Evolutionary conservation across 2,888 invertebrate genomes (phyloP), one percentile per base, ranked within the genome.

Genomic region (Lasioglossum malachurum): DNA sequence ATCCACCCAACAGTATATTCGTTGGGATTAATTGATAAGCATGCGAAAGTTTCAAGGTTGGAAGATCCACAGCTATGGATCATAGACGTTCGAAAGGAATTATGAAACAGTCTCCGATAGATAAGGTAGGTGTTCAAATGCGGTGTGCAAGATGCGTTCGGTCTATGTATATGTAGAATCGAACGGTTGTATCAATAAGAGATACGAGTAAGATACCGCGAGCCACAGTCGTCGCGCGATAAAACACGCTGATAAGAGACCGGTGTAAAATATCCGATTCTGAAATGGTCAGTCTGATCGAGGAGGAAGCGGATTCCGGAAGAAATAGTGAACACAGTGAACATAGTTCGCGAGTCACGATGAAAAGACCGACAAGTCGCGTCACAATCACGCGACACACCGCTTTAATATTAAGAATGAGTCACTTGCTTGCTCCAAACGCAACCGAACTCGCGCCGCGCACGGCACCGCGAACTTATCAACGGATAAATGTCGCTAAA

Each of bases 401-500:
- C 87, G 44, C 75, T 87, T 87, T 81, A 87, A 87, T 78, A 83
- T 87, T 83, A 76, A 87, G 83, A 87, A 69, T 87, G 87, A 87
- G 69, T 87, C 87, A 87, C 53, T 14, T 44, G 14, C 44, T 53
- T 44, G 27, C 46, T 81, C 76, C 74, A 81, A 87, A 78, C 73
- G 73, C 53, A 76, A 75, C 67, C 80, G 49, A 76, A 73, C 76
- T 38, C 64, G 23, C 19, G 16, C 16, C 41, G 38, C 0, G 38
- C 57, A 75, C 71, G 31, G 41, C 35, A 64, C 10, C 35, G 74
- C 35, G 69, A 80, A 80, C 80, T 85, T 77, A 80, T 86, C 80
- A 60, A 49, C n/a, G n/a, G 81, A 81, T 69, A 71, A 41, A 80
- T 78, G 69, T 71, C 77, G 86, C 74, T 44, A 41, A 77, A 85